Evolutionary conservation across 2,888 invertebrate species (phyloP).

Genomic region (Hipparchia sbordonii): DNA sequence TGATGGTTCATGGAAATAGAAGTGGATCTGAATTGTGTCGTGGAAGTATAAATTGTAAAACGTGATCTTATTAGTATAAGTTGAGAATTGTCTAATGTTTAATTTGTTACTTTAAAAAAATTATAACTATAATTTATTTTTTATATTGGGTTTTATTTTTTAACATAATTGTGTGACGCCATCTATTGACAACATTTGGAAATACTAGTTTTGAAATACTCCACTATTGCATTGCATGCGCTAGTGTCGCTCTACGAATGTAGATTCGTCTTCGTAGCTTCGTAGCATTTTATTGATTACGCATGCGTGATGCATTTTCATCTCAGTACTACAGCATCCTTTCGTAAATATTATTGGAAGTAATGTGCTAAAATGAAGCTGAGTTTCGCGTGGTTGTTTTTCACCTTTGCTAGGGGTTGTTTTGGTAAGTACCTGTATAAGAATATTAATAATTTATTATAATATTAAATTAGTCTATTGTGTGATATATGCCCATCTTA

Average conservation of each 20-base stretch:
- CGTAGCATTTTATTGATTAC: constrained; percentile 66
- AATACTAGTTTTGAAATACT: background rate
- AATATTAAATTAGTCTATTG: no score
- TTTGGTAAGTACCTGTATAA: constrained; percentile 56
- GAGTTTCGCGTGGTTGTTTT: constrained; percentile 53
- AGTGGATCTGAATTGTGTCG: background rate
- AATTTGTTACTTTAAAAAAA: background rate
- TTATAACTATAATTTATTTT: background rate
- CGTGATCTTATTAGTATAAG: constrained; percentile 13
- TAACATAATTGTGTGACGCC: background rate
- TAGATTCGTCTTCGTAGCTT: constrained; percentile 40
- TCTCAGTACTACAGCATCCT: constrained; percentile 45
- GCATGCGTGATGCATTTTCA: constrained; percentile 58
- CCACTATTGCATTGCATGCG: background rate
- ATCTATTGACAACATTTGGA: constrained; percentile 1
- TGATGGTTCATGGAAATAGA: background rate
- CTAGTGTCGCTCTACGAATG: constrained; percentile 37
- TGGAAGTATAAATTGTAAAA: background rate
- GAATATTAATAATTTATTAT: no score
- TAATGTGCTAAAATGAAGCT: constrained; percentile 58
- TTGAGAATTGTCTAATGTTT: background rate
- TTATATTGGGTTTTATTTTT: background rate
- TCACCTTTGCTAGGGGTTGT: constrained; percentile 53
- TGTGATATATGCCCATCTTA: no score
- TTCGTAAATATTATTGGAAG: constrained; percentile 43